These are phyloP conservation scores for Aplochiton taeniatus DNA, from an alignment of 2,797 vertebrate genomes.

Conservation along the genomic window DNA sequence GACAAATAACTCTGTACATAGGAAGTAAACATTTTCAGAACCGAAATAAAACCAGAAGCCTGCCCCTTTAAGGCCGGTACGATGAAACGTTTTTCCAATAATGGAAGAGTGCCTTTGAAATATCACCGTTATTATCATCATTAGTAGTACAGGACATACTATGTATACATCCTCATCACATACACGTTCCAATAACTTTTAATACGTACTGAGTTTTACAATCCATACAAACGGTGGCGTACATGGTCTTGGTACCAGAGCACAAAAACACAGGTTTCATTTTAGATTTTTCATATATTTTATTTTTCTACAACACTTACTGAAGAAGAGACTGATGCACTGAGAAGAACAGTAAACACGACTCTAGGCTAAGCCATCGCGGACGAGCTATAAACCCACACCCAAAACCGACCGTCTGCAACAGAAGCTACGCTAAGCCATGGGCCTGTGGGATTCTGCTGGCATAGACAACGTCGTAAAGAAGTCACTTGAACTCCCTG, in stretches of 20 bases:
- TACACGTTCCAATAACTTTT: conserved; percentile 73
- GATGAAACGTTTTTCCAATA: conserved; percentile 51
- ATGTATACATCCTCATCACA: conserved; percentile 75
- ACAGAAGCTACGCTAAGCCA: no score
- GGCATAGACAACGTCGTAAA: no score
- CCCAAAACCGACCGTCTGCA: conserved; percentile 37
- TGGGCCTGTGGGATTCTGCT: no score
- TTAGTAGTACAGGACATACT: conserved; percentile 72
- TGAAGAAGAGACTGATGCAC: conserved; percentile 75
- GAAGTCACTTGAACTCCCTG: no score
- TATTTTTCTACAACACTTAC: conserved; percentile 73
- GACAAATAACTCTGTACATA: conserved; percentile 73
- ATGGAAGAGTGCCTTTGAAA: no score
- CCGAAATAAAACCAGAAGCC: conserved; percentile 54
- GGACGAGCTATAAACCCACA: conserved; percentile 36
- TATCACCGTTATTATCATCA: conserved; percentile 45
- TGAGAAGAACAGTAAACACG: conserved; percentile 67
- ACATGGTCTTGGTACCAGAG: conserved; percentile 58
- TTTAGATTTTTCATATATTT: no score
- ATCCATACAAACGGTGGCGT: conserved; percentile 68
- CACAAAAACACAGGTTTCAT: conserved; percentile 67
- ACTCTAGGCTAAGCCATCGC: conserved; percentile 38
- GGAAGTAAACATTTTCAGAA: conserved; percentile 63
- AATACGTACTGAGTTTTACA: conserved; percentile 74
- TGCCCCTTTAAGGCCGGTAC: no score